A percentile compares a stretch with the other conserved stretches of the same genome.
Evolutionary conservation across 2,113 vertebrate species (phyloP).

Genomic region (Pachypanchax playfairii): DNA sequence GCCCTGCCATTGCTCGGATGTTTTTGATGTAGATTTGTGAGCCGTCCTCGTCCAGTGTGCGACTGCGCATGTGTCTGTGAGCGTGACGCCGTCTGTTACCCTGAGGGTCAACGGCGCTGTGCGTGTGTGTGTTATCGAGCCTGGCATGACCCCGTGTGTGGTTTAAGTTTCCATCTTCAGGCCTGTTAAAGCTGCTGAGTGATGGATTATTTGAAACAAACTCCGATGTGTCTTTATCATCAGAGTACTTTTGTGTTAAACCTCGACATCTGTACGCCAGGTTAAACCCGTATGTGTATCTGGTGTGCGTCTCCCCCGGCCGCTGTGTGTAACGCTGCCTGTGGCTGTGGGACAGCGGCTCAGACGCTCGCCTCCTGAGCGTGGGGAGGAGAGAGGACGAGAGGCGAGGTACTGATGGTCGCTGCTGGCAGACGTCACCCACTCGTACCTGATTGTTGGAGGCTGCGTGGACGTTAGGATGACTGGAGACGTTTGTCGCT

Average conservation of each 20-base stretch:
- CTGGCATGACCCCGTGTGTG: background rate
- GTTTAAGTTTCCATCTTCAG: constrained; percentile 27
- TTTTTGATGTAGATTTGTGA: constrained; percentile 42
- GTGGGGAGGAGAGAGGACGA: constrained; percentile 56
- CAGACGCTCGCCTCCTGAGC: constrained; percentile 52
- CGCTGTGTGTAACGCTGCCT: constrained; percentile 39
- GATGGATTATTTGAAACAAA: constrained; percentile 18
- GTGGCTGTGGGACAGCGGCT: constrained; percentile 45
- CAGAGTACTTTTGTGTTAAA: constrained; percentile 14
- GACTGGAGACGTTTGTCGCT: background rate
- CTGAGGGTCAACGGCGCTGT: fast-evolving
- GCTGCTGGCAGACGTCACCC: constrained; percentile 26
- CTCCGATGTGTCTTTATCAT: background rate
- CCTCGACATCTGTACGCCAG: constrained; percentile 18
- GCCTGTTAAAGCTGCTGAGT: background rate
- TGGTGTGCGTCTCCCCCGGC: constrained; percentile 35
- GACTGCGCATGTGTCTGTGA: constrained; percentile 2
- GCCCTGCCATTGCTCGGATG: constrained; percentile 69
- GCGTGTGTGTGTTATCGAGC: background rate
- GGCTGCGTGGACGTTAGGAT: fast-evolving
- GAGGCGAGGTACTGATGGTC: constrained; percentile 36
- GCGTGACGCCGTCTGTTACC: background rate
- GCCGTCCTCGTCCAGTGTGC: constrained; percentile 5
- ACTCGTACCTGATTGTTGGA: constrained; percentile 67
- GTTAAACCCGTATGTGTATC: constrained; percentile 35